Conservation (phyloP, 2,113 vertebrate species). For the Oreotragus oreotragus region DNA sequence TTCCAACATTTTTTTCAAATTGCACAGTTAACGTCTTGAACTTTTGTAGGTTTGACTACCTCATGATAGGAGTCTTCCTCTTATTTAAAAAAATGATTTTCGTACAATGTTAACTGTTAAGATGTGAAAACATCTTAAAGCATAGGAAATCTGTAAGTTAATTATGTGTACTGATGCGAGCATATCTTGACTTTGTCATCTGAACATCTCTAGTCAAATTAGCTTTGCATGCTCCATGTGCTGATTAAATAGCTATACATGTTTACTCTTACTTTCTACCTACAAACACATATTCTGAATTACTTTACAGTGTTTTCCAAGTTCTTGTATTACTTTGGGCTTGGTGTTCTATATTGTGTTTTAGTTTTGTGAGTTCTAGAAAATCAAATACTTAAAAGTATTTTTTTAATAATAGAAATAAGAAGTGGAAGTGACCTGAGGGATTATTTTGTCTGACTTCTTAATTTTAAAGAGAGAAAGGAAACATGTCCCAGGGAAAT, state of each 20-base stretch:
- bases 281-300: not conserved
- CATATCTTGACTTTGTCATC: conserved; percentile 13
- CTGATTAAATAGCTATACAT: conserved; percentile 34
- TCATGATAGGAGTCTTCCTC: not conserved
- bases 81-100: conserved; percentile 31
- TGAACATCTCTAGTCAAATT: not conserved
- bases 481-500: not conserved
- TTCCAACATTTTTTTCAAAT: conserved; percentile 47
- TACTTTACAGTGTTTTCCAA: not conserved
- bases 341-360: not conserved
- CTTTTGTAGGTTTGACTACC: not conserved
- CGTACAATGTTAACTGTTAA: not conserved
- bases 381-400: not conserved
- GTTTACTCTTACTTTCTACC: conserved; percentile 11
- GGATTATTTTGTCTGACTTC: not conserved
- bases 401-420: conserved; percentile 30
- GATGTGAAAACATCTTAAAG: not conserved
- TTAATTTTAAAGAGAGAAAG: conserved; percentile 31
- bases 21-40: not conserved
- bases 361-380: conserved; percentile 1
- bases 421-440: not conserved
- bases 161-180: not conserved
- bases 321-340: not conserved
- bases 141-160: conserved; percentile 30
- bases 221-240: conserved; percentile 26